phyloP scores from a whole-genome alignment of 1,140 invertebrate species.

The Mya arenaria region DNA sequence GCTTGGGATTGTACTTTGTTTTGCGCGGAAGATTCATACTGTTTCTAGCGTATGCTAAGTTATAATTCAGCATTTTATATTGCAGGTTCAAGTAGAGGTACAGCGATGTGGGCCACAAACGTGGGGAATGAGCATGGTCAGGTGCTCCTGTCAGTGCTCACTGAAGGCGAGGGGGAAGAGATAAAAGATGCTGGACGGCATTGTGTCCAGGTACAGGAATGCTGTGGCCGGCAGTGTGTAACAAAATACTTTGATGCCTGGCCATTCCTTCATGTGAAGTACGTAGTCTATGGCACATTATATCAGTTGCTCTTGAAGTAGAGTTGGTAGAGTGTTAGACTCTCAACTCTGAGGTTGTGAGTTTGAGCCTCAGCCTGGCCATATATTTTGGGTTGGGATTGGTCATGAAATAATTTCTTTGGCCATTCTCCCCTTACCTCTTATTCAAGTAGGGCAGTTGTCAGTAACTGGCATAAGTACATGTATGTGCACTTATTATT shows the following conservation, averaged over 20 bases:
- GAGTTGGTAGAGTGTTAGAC: neutral
- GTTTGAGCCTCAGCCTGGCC: neutral
- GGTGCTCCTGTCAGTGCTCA: slow-evolving; percentile 61
- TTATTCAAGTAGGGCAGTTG: too few species aligned
- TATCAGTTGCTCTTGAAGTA: neutral
- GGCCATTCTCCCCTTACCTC: too few species aligned
- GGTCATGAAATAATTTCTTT: neutral
- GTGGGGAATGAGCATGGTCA: slow-evolving; percentile 58
- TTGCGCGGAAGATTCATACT: neutral
- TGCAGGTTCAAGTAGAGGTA: slow-evolving; percentile 41
- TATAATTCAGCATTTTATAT: slow-evolving; percentile 20
- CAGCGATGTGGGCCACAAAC: slow-evolving; percentile 60
- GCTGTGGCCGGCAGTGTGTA: slow-evolving; percentile 30
- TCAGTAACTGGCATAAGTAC: too few species aligned
- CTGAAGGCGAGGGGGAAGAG: slow-evolving; percentile 47
- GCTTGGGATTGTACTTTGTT: slow-evolving; percentile 8
- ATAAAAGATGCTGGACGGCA: slow-evolving; percentile 43
- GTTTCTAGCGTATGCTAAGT: neutral
- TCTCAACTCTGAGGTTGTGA: neutral
- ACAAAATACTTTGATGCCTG: slow-evolving; percentile 30
- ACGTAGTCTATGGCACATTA: neutral
- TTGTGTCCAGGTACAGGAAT: slow-evolving; percentile 21
- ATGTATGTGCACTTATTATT: too few species aligned
- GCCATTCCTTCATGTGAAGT: slow-evolving; percentile 40
- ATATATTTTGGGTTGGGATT: neutral